Base-by-base conservation (phyloP, 2,113 vertebrate species). In the Heptranchias perlo region DNA sequence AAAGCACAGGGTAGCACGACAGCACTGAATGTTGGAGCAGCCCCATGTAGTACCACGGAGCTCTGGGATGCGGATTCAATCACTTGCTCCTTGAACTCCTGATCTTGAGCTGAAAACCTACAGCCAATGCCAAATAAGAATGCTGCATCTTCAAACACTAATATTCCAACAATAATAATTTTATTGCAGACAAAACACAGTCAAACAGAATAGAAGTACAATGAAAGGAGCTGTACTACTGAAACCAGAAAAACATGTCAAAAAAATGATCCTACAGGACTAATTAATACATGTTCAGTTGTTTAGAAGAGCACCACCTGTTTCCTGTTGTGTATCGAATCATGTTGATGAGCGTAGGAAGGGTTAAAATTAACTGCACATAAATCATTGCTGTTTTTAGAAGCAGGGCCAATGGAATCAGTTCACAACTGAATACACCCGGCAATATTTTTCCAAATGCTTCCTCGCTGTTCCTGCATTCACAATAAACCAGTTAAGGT, bases 401-500 rank as follows among this genome's bases (percentile, higher is more conserved):
- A 44, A 95, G 8, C 28, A 91, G 28, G 31, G 47, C 31, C 25
- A 49, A 52, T n/a, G 94, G 65, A 95, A 94, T 44, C 62, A 67
- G n/a, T 64, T 94, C 44, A 94, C 61, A 94, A 65, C 31, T 94
- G 62, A 94, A 95, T 73, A 73, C 94, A 73, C 94, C 94, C 94
- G 5, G 25, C 64, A 92, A 95, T 95, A 73, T 95, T 95, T 94
- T 95, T 95, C 93, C 94, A 95, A 95, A 44, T 69, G 65, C 64
- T 95, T 67, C 65, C 65, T 69, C 47, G 44, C 65, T 95, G 65
- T 73, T 67, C 18, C n/a, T 18, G 14, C 47, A 52, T 52, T 52
- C 14, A 69, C 35, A 31, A 52, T 69, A 73, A 52, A 95, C 64
- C 47, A 69, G 25, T 28, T 65, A 47, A 8, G 61, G 61, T 65